Conservation (phyloP, 1,140 invertebrate species). For the Bombus terrestris region DNA sequence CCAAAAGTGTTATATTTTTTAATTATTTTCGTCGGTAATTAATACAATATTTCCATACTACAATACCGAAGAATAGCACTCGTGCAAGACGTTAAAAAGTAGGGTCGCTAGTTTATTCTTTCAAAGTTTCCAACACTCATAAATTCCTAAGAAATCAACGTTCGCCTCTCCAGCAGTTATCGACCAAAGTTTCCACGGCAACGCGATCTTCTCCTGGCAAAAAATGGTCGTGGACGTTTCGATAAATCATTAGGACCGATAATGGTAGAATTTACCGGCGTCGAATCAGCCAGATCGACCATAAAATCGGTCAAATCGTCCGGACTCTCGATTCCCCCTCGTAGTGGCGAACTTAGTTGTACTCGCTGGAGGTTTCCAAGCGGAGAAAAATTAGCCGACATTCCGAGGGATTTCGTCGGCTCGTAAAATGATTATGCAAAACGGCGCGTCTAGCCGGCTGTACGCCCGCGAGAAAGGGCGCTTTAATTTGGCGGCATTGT, state of each 20-base stretch:
- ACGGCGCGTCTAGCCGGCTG: conserved; percentile 18
- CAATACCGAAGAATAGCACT: too few species aligned
- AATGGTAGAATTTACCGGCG: conserved; percentile 24
- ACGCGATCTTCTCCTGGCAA: neutral
- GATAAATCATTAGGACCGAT: conserved; percentile 19
- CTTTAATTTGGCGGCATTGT: conserved; percentile 75
- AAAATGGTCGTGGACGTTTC: conserved; percentile 12
- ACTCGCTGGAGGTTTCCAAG: neutral
- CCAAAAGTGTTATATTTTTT: too few species aligned
- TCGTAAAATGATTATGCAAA: conserved; percentile 74
- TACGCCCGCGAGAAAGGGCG: conserved; percentile 40
- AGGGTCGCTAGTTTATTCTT: too few species aligned
- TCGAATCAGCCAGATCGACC: conserved; percentile 32
- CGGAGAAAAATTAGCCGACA: conserved; percentile 24
- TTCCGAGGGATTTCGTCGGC: conserved; percentile 56
- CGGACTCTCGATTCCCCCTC: neutral
- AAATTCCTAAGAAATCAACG: neutral
- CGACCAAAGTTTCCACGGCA: conserved; percentile 7
- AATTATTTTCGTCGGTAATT: too few species aligned
- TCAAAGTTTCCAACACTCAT: neutral
- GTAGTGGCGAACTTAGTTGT: neutral
- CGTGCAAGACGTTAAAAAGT: too few species aligned
- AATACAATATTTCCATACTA: too few species aligned
- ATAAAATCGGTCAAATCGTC: conserved; percentile 55
- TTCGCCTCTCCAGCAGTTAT: neutral